Evolutionary conservation across 2,797 vertebrate genomes (phyloP).

Genomic region (Peromyscus aztecus): DNA sequence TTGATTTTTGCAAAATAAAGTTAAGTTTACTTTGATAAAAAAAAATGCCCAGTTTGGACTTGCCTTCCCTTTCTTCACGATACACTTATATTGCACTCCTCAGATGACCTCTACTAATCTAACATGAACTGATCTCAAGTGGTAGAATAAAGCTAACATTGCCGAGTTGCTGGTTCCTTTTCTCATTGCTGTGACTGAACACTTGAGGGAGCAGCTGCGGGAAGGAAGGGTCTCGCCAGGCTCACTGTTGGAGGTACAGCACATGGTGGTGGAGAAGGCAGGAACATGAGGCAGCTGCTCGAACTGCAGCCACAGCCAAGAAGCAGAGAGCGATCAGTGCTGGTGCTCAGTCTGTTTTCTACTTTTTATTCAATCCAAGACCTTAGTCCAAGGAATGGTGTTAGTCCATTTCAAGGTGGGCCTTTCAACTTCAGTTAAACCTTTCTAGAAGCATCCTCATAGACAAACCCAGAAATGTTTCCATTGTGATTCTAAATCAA

Average conservation of each 20-base stretch:
- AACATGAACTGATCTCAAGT: background rate
- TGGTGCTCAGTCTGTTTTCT: background rate
- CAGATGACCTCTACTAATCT: background rate
- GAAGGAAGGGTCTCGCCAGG: background rate
- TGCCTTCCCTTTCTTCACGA: background rate
- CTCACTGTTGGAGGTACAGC: background rate
- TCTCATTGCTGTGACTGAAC: too few species aligned
- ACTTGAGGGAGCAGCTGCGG: background rate
- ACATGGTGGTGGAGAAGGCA: too few species aligned
- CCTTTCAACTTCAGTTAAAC: background rate
- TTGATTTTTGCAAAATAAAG: conserved; percentile 85
- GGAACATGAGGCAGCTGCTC: background rate
- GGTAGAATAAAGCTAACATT: background rate
- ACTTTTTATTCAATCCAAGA: background rate
- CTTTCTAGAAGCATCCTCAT: background rate
- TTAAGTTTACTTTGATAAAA: conserved; percentile 77
- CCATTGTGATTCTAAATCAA: background rate
- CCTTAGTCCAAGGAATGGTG: background rate
- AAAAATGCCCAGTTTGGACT: conserved; percentile 47
- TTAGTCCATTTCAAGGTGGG: background rate
- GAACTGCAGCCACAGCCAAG: background rate
- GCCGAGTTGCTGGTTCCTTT: background rate
- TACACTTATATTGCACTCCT: background rate
- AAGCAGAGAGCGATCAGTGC: background rate
- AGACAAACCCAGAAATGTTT: background rate